Percentiles rank a stretch among this genome's conserved stretches.
Evolutionary conservation across 2,888 invertebrate genomes (phyloP).

Genomic region (Tetragonula carbonaria): DNA sequence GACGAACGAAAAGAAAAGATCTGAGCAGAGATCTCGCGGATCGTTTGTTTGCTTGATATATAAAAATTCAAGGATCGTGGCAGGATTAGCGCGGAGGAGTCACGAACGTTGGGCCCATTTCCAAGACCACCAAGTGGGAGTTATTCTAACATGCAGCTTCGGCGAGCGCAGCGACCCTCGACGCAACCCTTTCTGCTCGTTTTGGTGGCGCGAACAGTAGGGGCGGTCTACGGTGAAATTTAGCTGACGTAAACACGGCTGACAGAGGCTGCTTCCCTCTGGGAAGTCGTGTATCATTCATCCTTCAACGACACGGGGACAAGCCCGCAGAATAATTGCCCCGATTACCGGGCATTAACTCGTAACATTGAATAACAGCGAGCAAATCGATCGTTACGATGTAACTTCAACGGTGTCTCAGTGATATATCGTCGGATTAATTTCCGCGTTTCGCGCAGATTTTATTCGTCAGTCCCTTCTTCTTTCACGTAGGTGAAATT

Average conservation of each 20-base stretch:
- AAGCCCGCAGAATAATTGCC: conserved; percentile 58
- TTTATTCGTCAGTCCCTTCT: background rate
- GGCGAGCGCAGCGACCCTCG: conserved; percentile 54
- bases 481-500: too few relatives aligned
- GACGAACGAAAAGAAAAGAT: too few relatives aligned
- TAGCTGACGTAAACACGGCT: conserved; percentile 63
- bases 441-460: conserved; percentile 31
- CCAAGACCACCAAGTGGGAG: background rate
- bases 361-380: conserved; percentile 48
- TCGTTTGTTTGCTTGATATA: too few relatives aligned
- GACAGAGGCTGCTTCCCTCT: conserved; percentile 43
- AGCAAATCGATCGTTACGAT: conserved; percentile 27
- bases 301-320: conserved; percentile 48
- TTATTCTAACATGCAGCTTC: conserved; percentile 3
- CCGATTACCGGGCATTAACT: conserved; percentile 58
- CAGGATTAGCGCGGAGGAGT: too few relatives aligned
- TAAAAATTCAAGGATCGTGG: too few relatives aligned
- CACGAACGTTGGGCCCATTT: background rate
- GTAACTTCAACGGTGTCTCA: conserved; percentile 1
- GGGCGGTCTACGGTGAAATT: conserved; percentile 59
- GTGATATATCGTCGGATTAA: conserved; percentile 17
- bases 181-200: conserved; percentile 33
- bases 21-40: too few relatives aligned
- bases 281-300: conserved; percentile 26
- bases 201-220: conserved; percentile 29